Conservation (phyloP, 1,140 invertebrate genomes). For the Daktulosphaira vitifoliae region DNA sequence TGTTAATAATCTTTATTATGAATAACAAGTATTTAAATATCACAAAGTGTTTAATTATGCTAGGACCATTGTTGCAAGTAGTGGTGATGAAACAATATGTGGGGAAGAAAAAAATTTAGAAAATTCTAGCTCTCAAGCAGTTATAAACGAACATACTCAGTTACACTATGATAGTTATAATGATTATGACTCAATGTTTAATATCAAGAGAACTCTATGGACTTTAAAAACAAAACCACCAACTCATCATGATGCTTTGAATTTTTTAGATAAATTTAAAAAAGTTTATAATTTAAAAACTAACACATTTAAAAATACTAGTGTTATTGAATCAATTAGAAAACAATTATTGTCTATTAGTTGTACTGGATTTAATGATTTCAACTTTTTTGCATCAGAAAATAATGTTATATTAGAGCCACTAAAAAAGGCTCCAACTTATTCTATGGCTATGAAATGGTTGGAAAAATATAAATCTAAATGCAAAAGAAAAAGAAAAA, state of each 20-base stretch:
- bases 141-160: too few species aligned
- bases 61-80: too few species aligned
- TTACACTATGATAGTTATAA: too few species aligned
- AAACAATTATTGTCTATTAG: constrained; percentile 6
- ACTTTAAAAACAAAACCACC: constrained; percentile 11
- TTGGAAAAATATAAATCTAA: background rate
- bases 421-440: constrained; percentile 12
- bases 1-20: too few species aligned
- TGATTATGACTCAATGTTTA: too few species aligned
- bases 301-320: background rate
- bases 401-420: constrained; percentile 15
- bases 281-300: background rate
- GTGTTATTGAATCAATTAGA: constrained; percentile 19
- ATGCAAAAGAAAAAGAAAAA: constrained; percentile 6
- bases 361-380: background rate
- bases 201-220: background rate
- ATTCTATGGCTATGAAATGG: constrained; percentile 21
- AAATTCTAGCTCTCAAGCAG: too few species aligned
- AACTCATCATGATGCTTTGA: background rate
- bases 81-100: too few species aligned
- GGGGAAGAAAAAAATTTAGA: too few species aligned
- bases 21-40: too few species aligned
- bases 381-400: constrained; percentile 17
- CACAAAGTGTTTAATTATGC: too few species aligned
- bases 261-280: constrained; percentile 1